Conservation (phyloP, 2,797 vertebrate genomes). For the Eremophila alpestris region DNA sequence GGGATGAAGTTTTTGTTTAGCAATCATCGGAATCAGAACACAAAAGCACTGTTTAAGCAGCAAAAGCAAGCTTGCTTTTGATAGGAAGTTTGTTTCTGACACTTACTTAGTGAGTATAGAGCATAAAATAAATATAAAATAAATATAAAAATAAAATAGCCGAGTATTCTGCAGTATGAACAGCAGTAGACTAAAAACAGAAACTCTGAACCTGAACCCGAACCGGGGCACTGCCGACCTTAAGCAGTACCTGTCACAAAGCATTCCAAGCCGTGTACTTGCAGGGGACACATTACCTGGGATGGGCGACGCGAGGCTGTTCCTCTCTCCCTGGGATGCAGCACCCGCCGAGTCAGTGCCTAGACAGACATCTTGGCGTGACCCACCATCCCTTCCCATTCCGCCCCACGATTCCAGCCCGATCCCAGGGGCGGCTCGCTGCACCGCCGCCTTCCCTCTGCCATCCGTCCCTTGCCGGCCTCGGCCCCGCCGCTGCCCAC, state of each 20-base stretch:
- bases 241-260: not conserved
- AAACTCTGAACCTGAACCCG: rapidly evolving
- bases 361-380: rapidly evolving
- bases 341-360: not conserved
- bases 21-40: not conserved
- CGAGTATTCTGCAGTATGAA: not conserved
- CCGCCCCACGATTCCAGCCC: rapidly evolving
- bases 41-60: not conserved
- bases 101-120: too few species aligned
- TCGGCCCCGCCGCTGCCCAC: not conserved
- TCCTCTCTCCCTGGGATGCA: not conserved
- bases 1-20: not conserved
- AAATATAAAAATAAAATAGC: not conserved
- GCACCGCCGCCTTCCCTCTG: not conserved
- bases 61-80: not conserved
- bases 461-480: not conserved
- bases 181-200: rapidly evolving
- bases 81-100: not conserved
- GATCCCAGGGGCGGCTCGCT: rapidly evolving
- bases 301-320: rapidly evolving
- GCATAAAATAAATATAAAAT: not conserved
- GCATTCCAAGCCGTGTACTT: rapidly evolving
- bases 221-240: too few species aligned
- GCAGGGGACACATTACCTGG: not conserved
- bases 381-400: rapidly evolving